phyloP scores from a whole-genome alignment of 37 sponge, comb jelly and placozoan species.

The Haliclona indistincta region DNA sequence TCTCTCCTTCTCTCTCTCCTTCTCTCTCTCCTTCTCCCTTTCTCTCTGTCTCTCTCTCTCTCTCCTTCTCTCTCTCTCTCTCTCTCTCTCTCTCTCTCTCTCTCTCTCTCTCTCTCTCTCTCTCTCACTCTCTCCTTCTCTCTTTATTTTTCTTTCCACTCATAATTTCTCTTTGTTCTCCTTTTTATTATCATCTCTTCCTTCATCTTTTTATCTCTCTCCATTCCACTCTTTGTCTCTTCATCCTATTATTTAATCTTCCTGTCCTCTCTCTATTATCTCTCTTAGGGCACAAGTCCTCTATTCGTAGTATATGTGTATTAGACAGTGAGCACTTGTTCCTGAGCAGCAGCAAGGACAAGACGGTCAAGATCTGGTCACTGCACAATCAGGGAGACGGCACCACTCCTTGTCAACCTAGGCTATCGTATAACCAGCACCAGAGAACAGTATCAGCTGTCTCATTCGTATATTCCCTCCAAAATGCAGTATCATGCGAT shows the following conservation, averaged over 20 bases:
- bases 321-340: constrained; percentile 75
- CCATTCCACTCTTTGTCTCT: background rate
- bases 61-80: background rate
- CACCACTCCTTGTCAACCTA: background rate
- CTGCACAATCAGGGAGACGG: constrained; percentile 73
- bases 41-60: background rate
- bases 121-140: background rate
- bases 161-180: background rate
- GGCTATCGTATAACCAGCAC: constrained; percentile 58
- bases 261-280: background rate
- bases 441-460: constrained; percentile 62
- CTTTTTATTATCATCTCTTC: background rate
- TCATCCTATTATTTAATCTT: background rate
- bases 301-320: constrained; percentile 45
- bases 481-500: constrained; percentile 73
- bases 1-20: background rate
- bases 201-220: background rate
- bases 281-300: constrained; percentile 66
- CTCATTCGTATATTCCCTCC: constrained; percentile 28
- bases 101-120: background rate
- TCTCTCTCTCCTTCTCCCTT: background rate
- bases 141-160: background rate
- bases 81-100: background rate
- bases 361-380: constrained; percentile 84
- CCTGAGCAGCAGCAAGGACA: constrained; percentile 85